Percentiles rank a stretch among this genome's conserved stretches.
Conservation (phyloP, 2,113 vertebrate species). For the Cryptomyrus ogoouensis region DNA sequence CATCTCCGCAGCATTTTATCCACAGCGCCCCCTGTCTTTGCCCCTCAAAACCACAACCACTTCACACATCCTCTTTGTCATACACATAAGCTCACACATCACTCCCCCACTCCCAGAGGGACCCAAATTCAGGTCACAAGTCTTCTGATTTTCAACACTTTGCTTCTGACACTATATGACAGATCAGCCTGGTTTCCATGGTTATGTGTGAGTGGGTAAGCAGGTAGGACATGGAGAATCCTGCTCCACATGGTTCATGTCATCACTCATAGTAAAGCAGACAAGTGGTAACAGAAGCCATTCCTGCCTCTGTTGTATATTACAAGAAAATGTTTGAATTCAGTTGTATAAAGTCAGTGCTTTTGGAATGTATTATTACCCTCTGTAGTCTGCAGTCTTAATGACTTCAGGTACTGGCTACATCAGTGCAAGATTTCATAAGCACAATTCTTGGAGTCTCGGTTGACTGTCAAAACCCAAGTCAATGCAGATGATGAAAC, state of each 20-base stretch:
- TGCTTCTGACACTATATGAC: background rate
- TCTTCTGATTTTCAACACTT: slow-evolving; percentile 1
- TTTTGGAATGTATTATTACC: background rate
- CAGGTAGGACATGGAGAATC: background rate
- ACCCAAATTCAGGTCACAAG: slow-evolving; percentile 2
- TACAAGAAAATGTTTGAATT: background rate
- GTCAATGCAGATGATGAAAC: slow-evolving; percentile 8
- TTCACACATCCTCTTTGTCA: background rate
- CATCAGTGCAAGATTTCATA: background rate
- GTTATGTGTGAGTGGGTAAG: background rate
- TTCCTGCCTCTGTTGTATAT: background rate
- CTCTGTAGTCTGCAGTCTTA: background rate
- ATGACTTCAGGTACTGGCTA: background rate
- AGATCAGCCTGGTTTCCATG: slow-evolving; percentile 9
- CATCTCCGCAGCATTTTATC: background rate
- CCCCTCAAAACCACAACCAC: background rate
- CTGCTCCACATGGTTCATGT: background rate
- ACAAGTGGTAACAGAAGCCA: background rate
- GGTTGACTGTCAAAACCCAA: background rate
- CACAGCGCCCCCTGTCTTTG: background rate
- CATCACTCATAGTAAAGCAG: background rate
- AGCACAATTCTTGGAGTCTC: background rate
- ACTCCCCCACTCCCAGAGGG: background rate
- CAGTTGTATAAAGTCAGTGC: background rate
- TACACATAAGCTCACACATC: background rate